Conservation (phyloP, 2,888 invertebrate genomes). For the Blera fallax region DNA sequence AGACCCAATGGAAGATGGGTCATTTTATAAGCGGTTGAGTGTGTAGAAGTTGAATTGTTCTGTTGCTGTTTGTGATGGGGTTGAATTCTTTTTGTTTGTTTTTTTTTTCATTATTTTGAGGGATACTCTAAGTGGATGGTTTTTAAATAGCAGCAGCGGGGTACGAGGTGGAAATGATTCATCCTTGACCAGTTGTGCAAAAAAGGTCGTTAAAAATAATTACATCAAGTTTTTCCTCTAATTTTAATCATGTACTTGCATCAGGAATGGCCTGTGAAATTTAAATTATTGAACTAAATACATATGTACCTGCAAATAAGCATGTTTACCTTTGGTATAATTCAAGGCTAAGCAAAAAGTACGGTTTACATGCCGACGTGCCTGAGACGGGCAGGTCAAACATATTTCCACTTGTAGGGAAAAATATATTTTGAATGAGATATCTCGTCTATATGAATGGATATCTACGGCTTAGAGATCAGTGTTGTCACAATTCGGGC, state of each 20-base stretch:
- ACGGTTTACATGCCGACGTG: too few relatives aligned
- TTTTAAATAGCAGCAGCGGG: not conserved
- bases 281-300: not conserved
- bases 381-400: too few relatives aligned
- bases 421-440: too few relatives aligned
- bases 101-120: not conserved
- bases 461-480: too few relatives aligned
- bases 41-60: not conserved
- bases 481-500: too few relatives aligned
- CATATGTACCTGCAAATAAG: too few relatives aligned
- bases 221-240: not conserved
- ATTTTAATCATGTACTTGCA: not conserved
- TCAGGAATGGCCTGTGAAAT: not conserved
- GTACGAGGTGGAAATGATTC: not conserved
- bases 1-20: slow-evolving; percentile 1
- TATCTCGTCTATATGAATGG: too few relatives aligned
- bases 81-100: slow-evolving; percentile 3
- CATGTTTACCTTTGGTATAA: too few relatives aligned
- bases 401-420: too few relatives aligned
- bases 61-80: slow-evolving; percentile 2
- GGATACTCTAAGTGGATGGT: not conserved
- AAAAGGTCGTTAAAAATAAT: not conserved
- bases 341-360: too few relatives aligned
- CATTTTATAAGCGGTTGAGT: not conserved
- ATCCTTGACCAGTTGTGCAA: not conserved